A percentile compares a stretch with the other conserved stretches of the same genome.
Evolutionary conservation across 2,797 vertebrate species (phyloP).

Genomic region (Diplodus sargus): DNA sequence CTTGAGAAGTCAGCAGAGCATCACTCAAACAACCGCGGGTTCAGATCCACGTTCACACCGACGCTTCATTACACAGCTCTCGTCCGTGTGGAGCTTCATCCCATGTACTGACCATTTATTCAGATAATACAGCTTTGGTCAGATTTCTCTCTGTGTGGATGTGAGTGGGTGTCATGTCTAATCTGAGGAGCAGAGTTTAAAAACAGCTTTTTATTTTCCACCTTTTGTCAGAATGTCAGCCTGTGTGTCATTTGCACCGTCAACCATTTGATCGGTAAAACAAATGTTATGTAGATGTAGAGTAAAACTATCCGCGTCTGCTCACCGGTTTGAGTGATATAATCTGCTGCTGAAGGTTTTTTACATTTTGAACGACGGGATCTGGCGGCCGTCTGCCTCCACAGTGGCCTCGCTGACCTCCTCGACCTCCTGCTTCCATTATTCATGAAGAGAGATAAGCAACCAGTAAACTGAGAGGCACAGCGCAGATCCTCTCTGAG

Average conservation of each 20-base stretch:
- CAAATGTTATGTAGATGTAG: neutral
- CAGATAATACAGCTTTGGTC: constrained; percentile 36
- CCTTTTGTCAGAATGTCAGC: neutral
- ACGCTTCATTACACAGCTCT: constrained; percentile 58
- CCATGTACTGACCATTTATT: constrained; percentile 42
- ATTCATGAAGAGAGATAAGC: constrained; percentile 65
- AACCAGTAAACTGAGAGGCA: constrained; percentile 30
- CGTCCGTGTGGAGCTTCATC: constrained; percentile 17
- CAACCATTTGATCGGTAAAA: neutral
- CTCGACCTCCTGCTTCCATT: constrained; percentile 59
- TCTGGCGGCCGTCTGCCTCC: neutral
- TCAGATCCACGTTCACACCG: constrained; percentile 29
- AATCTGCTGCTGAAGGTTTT: neutral
- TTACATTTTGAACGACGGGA: neutral
- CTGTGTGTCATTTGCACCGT: neutral
- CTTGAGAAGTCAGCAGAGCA: constrained; percentile 42
- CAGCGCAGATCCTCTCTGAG: constrained; percentile 46
- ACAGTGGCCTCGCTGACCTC: neutral
- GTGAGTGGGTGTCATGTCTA: constrained; percentile 36
- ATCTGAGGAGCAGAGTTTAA: constrained; percentile 27
- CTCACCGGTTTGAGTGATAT: neutral
- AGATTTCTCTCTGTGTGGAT: constrained; percentile 19
- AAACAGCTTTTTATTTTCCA: constrained; percentile 29
- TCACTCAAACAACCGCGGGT: constrained; percentile 23
- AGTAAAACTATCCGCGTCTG: neutral